A percentile compares a stretch with the other conserved stretches of the same genome.
Conservation (phyloP, 2,888 invertebrate genomes). For the Leptopilina syphax region DNA sequence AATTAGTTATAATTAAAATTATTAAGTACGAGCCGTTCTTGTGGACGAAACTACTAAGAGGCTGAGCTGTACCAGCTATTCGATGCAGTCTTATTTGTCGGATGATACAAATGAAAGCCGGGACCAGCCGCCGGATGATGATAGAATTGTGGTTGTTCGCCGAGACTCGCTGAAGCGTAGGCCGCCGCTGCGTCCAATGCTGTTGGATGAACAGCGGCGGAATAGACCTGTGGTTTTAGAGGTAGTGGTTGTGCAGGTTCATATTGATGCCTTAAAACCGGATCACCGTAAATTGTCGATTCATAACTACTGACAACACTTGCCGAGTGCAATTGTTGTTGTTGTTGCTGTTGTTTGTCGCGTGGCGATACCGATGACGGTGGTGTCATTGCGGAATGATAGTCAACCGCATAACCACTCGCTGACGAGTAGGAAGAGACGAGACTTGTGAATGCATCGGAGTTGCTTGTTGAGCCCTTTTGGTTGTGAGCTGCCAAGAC, state of each 20-base stretch:
- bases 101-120: constrained; percentile 94
- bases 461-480: constrained; percentile 69
- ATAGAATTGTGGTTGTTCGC: constrained; percentile 92
- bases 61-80: constrained; percentile 89
- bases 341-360: constrained; percentile 86
- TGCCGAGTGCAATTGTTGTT: constrained; percentile 75
- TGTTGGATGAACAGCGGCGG: constrained; percentile 78
- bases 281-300: constrained; percentile 78
- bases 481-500: constrained; percentile 75
- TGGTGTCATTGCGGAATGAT: constrained; percentile 96
- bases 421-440: constrained; percentile 79
- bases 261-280: constrained; percentile 77
- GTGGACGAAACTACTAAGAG: constrained; percentile 80
- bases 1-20: constrained; percentile 50
- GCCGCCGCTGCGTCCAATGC: constrained; percentile 81
- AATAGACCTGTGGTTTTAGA: constrained; percentile 93
- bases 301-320: constrained; percentile 82
- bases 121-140: constrained; percentile 83
- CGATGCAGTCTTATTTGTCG: constrained; percentile 84
- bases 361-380: constrained; percentile 98
- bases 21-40: constrained; percentile 72
- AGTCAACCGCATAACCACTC: constrained; percentile 85
- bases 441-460: constrained; percentile 80
- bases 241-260: constrained; percentile 84
- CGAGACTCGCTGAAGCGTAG: constrained; percentile 79